Evolutionary conservation across 2,888 invertebrate species (phyloP), one percentile per base, ranked within the genome.

Genomic region (Drosophila aldrichi): DNA sequence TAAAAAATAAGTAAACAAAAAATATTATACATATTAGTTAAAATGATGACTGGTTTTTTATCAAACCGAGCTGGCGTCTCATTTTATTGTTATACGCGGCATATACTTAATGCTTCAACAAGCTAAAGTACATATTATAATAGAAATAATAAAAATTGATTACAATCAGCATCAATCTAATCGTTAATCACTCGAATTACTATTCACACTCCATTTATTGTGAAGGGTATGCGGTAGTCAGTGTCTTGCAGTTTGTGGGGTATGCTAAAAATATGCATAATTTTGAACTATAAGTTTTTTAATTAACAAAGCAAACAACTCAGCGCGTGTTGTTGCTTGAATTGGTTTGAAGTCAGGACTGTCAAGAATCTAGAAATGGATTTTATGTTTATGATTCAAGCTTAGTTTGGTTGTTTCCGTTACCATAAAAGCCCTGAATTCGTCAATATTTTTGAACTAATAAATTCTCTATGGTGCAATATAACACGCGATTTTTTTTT

Each of bases 401-500:
- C 16, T 29, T 25, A 43, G 14, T 41, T 41, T 46, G 29, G 20
- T 43, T 51, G 14, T 58, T 9, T 65, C 51, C 38, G 43, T 43
- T 65, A 25, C n/a, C 36, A 22, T 18, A 18, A 32, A 67, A 54
- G 25, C 32, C 57, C 48, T 40, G 69, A 56, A 25, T 69, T 48
- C 18, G 29, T 36, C 16, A 56, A 69, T 56, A 69, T 56, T 34
- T 48, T 38, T 46, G 22, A 48, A 51, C 57, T 52, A 51, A 70
- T 43, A 68, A 63, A 73, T 74, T 68, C 72, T 64, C 32, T 52
- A 46, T 40, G 32, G 38, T 60, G 49, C 41, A 62, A 44, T 52
- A 72, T 88, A 74, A 86, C 83, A 85, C 70, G 82, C 82, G 81
- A 81, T 44, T 64, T 54, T 44, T 54, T 44, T 58, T 54, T 67